phyloP scores from a whole-genome alignment of 2,797 vertebrate species.

The Spinibarbus caldwelli region DNA sequence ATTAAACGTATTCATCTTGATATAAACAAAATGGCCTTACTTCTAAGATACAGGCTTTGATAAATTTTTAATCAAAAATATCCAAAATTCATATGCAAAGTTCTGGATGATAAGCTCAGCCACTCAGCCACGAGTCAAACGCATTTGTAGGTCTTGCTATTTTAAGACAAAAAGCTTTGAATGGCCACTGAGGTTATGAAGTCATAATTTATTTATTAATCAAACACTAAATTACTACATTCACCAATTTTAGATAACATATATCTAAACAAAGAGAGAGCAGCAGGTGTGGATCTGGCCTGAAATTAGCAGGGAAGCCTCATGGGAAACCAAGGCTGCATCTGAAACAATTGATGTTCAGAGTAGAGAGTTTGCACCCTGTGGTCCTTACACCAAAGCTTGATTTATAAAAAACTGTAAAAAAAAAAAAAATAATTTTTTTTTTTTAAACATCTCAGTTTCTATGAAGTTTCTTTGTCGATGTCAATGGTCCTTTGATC shows the following conservation, averaged over 20 bases:
- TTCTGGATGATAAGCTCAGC: not conserved
- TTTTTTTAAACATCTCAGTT: not conserved
- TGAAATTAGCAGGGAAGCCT: not conserved
- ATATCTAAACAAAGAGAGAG: not conserved
- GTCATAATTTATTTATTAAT: not conserved
- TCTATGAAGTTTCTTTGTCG: not conserved
- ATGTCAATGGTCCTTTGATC: not conserved
- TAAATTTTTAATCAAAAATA: not conserved
- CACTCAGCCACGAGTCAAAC: too few species aligned
- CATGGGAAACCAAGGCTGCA: not conserved
- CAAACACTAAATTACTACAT: not conserved
- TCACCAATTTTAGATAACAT: slow-evolving; percentile 16
- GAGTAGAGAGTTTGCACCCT: not conserved
- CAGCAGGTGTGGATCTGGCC: not conserved
- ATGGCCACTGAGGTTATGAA: not conserved
- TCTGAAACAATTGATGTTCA: not conserved
- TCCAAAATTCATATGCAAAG: not conserved
- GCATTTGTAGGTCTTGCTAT: not conserved
- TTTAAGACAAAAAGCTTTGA: not conserved
- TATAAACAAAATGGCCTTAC: not conserved
- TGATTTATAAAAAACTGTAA: too few species aligned
- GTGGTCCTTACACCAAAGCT: too few species aligned
- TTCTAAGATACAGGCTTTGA: not conserved
- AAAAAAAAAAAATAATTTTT: too few species aligned
- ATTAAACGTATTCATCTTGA: not conserved